These are phyloP conservation scores for Oryctes rhinoceros DNA, from an alignment of 1,140 invertebrate species.

Conservation along the genomic window DNA sequence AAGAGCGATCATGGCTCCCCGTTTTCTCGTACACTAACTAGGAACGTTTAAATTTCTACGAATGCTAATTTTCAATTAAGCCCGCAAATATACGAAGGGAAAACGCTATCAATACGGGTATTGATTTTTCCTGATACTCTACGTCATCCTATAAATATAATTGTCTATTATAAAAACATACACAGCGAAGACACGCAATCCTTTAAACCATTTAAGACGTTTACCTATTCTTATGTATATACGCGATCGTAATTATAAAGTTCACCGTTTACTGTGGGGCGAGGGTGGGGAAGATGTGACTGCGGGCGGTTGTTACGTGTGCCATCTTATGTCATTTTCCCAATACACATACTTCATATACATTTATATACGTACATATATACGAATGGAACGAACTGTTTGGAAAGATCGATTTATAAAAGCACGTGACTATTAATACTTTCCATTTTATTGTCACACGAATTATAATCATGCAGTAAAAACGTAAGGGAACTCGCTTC, in stretches of 20 bases:
- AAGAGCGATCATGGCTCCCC: too few species aligned
- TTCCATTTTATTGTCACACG: constrained; percentile 32
- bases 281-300: constrained; percentile 14
- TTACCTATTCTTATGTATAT: constrained; percentile 38
- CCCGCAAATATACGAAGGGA: constrained; percentile 14
- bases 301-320: constrained; percentile 33
- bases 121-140: constrained; percentile 35
- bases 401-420: constrained; percentile 27
- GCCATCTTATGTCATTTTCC: constrained; percentile 35
- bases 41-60: constrained; percentile 11
- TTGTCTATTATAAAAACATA: constrained; percentile 42
- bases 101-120: constrained; percentile 29
- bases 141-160: constrained; percentile 41
- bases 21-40: background rate
- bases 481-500: background rate
- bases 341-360: constrained; percentile 35
- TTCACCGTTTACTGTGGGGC: constrained; percentile 31
- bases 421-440: constrained; percentile 29
- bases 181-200: constrained; percentile 38
- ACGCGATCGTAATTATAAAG: constrained; percentile 37
- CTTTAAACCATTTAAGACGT: constrained; percentile 34
- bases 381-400: constrained; percentile 11
- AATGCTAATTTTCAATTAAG: constrained; percentile 33
- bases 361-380: constrained; percentile 8
- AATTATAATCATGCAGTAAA: constrained; percentile 26